A percentile compares a stretch with the other conserved stretches of the same genome.
These are phyloP conservation scores for Micromys minutus DNA, from an alignment of 2,113 vertebrate genomes.

Conservation along the genomic window DNA sequence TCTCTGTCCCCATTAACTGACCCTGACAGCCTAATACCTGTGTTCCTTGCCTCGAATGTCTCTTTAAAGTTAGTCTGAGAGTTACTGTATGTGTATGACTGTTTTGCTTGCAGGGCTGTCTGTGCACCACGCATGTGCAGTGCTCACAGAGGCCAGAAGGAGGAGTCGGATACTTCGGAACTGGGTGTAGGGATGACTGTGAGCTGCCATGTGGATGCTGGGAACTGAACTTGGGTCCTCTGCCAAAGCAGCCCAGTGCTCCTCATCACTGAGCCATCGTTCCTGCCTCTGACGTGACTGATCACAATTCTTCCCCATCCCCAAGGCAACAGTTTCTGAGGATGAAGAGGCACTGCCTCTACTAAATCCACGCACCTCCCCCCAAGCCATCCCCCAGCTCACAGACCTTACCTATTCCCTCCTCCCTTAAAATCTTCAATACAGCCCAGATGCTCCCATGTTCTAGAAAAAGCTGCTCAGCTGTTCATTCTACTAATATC, in stretches of 20 bases:
- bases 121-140: not conserved
- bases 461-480: not conserved
- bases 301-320: not conserved
- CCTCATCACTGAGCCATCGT: not conserved
- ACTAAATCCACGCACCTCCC: no score
- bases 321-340: not conserved
- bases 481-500: not conserved
- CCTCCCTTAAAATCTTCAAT: not conserved
- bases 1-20: not conserved
- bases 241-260: not conserved
- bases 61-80: not conserved
- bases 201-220: not conserved
- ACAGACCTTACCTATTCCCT: not conserved
- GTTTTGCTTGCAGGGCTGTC: not conserved
- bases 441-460: not conserved
- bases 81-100: not conserved
- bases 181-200: not conserved
- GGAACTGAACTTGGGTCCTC: not conserved
- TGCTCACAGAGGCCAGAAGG: not conserved
- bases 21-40: not conserved
- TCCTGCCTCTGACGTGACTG: not conserved
- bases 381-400: not conserved
- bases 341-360: not conserved
- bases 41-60: not conserved
- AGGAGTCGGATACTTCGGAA: not conserved